Evolutionary conservation across 2,113 vertebrate genomes (phyloP), one percentile per base, ranked within the genome.

Genomic region (Austrofundulus limnaeus): DNA sequence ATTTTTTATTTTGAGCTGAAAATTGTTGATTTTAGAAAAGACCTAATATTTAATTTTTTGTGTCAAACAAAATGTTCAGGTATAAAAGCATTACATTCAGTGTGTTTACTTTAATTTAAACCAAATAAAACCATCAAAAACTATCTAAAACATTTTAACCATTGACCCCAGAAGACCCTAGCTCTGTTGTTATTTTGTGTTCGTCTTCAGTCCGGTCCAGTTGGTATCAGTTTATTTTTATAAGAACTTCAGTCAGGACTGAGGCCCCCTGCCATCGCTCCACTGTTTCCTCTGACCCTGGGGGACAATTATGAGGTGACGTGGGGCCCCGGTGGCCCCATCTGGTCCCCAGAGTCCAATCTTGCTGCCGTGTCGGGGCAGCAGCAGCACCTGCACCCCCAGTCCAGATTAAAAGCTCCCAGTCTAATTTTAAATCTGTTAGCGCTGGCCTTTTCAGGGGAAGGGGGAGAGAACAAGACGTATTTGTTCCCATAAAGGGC

Each of bases 381-480:
- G 43, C 28, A 17, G 61, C 42, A 4, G 58, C 91, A 92, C 90
- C 92, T 92, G 92, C 86, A 87, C 91, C 91, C n/a, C 88, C 75
- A 15, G 57, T 61, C 77, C 89, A 88, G 84, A 92, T 92, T 91
- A 92, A 91, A 91, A 87, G 72, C 82, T 72, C 56, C 72, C 28
- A 54, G 76, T 88, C 87, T 90, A 83, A 91, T 91, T 90, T 90
- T 81, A 91, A 92, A 91, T 90, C 87, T 90, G 90, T 91, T 90
- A 87, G 85, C 81, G 69, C 81, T 86, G 87, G 88, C 88, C 85
- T 89, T 91, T 77, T 88, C 74, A 37, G 28, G 24, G 31, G 23
- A 23, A 49, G 13, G 25, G 80, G 19, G 58, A 64, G 61, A 51
- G 70, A 41, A 72, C 75, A 85, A 89, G 90, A 91, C 87, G 71